A percentile compares a stretch with the other conserved stretches of the same genome.
phyloP scores from a whole-genome alignment of 1,140 invertebrate species.

The Aphis gossypii region DNA sequence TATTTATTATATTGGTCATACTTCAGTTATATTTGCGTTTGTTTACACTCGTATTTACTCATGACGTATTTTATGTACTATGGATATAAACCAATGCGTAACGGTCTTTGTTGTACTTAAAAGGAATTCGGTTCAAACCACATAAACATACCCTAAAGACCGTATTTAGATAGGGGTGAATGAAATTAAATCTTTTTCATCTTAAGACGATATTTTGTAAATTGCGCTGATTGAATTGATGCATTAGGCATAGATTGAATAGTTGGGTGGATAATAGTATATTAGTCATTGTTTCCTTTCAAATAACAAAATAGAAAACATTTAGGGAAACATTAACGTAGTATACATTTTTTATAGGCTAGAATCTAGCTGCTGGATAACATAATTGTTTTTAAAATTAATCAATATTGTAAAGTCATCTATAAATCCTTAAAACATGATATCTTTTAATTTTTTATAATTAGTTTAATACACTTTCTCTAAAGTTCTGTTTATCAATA shows the following conservation, averaged over 20 bases:
- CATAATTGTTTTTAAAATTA: background rate
- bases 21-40: background rate
- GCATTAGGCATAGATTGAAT: background rate
- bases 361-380: background rate
- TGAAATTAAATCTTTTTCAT: background rate
- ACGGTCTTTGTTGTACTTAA: background rate
- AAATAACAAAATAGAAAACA: background rate
- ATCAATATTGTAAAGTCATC: background rate
- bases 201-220: background rate
- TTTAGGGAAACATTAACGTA: background rate
- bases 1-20: background rate
- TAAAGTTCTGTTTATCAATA: background rate
- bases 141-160: background rate
- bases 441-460: background rate
- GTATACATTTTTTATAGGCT: background rate
- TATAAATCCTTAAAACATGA: background rate
- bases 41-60: background rate
- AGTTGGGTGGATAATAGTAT: background rate
- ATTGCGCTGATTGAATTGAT: background rate
- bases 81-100: background rate
- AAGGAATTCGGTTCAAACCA: background rate
- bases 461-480: constrained; percentile 27
- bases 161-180: background rate
- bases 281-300: background rate
- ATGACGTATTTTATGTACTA: background rate